Evolutionary conservation across 2,888 invertebrate genomes (phyloP), one percentile per base, ranked within the genome.

Genomic region (Theretra japonica): DNA sequence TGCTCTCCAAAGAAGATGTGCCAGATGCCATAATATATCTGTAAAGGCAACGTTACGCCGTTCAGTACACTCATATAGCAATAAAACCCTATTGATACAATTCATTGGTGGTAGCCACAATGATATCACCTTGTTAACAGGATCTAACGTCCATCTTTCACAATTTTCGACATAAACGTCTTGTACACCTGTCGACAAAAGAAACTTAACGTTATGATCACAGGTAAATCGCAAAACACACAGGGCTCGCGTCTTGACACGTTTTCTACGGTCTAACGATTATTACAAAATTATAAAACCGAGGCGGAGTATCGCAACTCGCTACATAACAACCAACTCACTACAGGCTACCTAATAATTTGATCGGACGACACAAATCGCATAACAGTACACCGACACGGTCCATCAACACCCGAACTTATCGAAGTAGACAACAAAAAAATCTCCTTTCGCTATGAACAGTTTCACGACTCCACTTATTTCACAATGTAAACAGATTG

Each of bases 1-100:
- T 96, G 90, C 97, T 97, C 89, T 97, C 97, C 94, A 97, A 93
- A 81, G 97, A 97, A 86, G 97, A 96, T 88, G 96, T 96, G 83
- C 96, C 97, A 88, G 97, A 97, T 95, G 97, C 97, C 97, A 97
- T 97, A 90, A 90, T 93, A 91, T 88, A 82, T 84, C 91, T 92
- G 89, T 81, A 92, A 91, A 79, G 76, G 74, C 75, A 75, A 75
- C 74, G 74, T 72, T 74, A 70, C 75, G 33, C 58, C 71, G 73
- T 74, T 77, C 73, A 78, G 79, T 70, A 58, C 57, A 33, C 21
- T 56, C 33, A 72, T 15, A 59, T 58, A 57, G 58, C 69, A 57
- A 69, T 59, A 65, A 71, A 71, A 33, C 11, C 56, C 48, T 68
- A 69, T 28, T 33, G 23, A 58, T 56, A 58, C 28, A 68, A 72